A percentile compares a stretch with the other conserved stretches of the same genome.
Evolutionary conservation across 2,113 vertebrate species (phyloP).

Genomic region (Gallinago undulata): DNA sequence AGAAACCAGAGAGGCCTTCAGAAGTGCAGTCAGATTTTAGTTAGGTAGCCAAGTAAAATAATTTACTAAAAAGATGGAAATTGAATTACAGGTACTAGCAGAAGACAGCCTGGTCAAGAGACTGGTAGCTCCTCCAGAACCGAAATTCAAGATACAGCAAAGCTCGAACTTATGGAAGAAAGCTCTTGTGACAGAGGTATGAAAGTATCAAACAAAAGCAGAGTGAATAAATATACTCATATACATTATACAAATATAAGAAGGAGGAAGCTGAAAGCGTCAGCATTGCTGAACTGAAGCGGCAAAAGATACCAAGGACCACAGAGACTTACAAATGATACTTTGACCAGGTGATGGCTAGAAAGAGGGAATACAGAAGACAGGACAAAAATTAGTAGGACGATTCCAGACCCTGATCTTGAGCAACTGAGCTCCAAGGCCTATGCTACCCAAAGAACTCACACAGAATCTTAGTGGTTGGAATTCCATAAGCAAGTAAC

Average conservation of each 20-base stretch:
- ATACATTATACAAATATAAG: neutral
- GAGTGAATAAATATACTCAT: neutral
- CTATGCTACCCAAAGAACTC: fast-evolving
- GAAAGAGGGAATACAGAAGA: neutral
- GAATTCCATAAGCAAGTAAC: neutral
- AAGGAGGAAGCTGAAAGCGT: neutral
- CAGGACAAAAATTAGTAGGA: fast-evolving
- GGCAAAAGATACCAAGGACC: neutral
- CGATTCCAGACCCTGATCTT: neutral
- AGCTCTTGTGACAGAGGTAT: neutral
- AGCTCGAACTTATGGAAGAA: neutral
- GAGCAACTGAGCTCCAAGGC: neutral
- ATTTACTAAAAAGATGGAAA: neutral
- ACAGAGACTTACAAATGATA: neutral
- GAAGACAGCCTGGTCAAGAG: neutral
- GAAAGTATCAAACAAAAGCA: neutral
- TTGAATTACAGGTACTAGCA: neutral
- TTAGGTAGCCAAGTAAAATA: neutral
- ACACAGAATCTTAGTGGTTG: too few relatives aligned
- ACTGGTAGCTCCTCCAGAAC: neutral
- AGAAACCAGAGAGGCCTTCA: neutral
- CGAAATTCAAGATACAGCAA: neutral
- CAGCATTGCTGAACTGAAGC: neutral
- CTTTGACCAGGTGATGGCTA: neutral
- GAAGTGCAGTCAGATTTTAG: neutral